A percentile compares a stretch with the other conserved stretches of the same genome.
Evolutionary conservation across 2,797 vertebrate genomes (phyloP).

Genomic region (Sebastes umbrosus): DNA sequence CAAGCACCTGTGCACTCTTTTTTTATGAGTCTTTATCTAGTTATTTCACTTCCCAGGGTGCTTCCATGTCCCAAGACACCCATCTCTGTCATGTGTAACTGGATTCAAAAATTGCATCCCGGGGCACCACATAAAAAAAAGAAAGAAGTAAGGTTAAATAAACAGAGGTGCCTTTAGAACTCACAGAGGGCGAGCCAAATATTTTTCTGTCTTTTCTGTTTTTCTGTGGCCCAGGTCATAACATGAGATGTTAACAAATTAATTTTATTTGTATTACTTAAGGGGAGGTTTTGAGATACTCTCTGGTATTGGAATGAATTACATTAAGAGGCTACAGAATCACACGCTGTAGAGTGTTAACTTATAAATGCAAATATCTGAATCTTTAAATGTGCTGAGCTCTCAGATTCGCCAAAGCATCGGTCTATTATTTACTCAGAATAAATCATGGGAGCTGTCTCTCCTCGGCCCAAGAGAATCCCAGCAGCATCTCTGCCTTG

Average conservation of each 20-base stretch:
- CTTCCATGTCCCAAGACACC: slow-evolving; percentile 28
- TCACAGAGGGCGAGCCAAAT: not conserved
- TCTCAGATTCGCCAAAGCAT: slow-evolving; percentile 27
- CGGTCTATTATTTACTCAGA: slow-evolving; percentile 37
- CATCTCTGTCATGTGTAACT: slow-evolving; percentile 26
- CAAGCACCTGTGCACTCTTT: slow-evolving; percentile 27
- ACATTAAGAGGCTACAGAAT: not conserved
- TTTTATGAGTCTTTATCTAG: slow-evolving; percentile 46
- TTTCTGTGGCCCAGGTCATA: not conserved
- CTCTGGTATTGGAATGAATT: slow-evolving; percentile 11
- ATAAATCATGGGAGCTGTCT: slow-evolving; percentile 38
- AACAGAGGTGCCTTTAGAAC: slow-evolving; percentile 4
- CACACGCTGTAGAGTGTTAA: slow-evolving; percentile 6
- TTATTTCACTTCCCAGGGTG: slow-evolving; percentile 31
- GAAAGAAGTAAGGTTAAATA: slow-evolving; percentile 20
- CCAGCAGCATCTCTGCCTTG: slow-evolving; percentile 3
- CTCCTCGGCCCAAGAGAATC: slow-evolving; percentile 10
- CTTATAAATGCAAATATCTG: slow-evolving; percentile 41
- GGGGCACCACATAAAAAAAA: slow-evolving; percentile 24
- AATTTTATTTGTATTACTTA: slow-evolving; percentile 19
- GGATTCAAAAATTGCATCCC: slow-evolving; percentile 33
- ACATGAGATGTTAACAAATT: slow-evolving; percentile 33
- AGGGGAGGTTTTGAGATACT: slow-evolving; percentile 20
- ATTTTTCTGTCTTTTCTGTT: not conserved
- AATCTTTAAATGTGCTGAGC: slow-evolving; percentile 34